These are phyloP conservation scores for Sinella curviseta DNA, from an alignment of 1,140 invertebrate genomes.

Conservation along the genomic window DNA sequence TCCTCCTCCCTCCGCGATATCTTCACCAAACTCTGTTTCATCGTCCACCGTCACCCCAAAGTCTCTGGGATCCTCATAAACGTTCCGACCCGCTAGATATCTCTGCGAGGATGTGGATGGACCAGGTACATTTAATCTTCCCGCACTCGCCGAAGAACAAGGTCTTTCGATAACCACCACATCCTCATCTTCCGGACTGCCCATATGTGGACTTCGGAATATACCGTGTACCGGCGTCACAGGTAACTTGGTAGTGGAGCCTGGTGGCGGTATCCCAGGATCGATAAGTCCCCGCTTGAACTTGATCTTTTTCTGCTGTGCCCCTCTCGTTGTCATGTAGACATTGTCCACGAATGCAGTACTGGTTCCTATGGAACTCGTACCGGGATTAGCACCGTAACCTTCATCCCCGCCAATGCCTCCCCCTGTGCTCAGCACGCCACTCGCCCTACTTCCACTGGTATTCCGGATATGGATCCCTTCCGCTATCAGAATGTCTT, in stretches of 20 bases:
- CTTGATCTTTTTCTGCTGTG: background rate
- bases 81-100: background rate
- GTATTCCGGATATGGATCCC: constrained; percentile 10
- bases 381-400: background rate
- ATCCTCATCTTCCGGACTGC: background rate
- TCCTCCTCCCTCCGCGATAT: background rate
- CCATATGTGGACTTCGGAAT: background rate
- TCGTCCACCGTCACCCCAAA: constrained; percentile 32
- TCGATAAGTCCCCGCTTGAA: constrained; percentile 8
- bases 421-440: background rate
- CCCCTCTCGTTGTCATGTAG: constrained; percentile 7
- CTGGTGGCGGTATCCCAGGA: background rate
- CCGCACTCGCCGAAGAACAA: background rate
- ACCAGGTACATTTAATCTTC: constrained; percentile 18
- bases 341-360: constrained; percentile 19
- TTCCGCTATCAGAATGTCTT: constrained; percentile 13
- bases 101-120: background rate
- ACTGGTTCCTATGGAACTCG: background rate
- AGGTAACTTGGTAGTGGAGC: constrained; percentile 1
- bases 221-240: constrained; percentile 3
- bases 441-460: constrained; percentile 3
- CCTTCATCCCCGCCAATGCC: background rate
- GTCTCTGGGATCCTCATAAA: background rate
- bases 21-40: background rate
- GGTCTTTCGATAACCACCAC: background rate